Evolutionary conservation across 2,113 vertebrate genomes (phyloP).

Genomic region (Mus musculus): GRCm39 chr1:59593001-59593500

Average conservation of each 20-base stretch:
- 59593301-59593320: conserved; percentile 58
- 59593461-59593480: conserved; percentile 24
- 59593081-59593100: neutral
- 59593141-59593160: conserved; percentile 57
- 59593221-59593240: conserved; percentile 64
- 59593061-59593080: neutral
- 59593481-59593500: neutral
- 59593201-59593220: conserved; percentile 56
- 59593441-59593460: conserved; percentile 3
- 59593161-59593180: conserved; percentile 74
- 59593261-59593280: conserved; percentile 65
- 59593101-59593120: neutral
- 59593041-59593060: neutral
- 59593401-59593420: conserved; percentile 32
- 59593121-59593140: conserved; percentile 53
- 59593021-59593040: neutral
- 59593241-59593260: conserved; percentile 75
- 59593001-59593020: neutral
- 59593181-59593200: conserved; percentile 66
- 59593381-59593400: conserved; percentile 65
- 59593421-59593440: conserved; percentile 70
- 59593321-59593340: conserved; percentile 58
- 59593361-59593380: conserved; percentile 68
- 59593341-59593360: conserved; percentile 42
- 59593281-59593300: conserved; percentile 66